A percentile compares a stretch with the other conserved stretches of the same genome.
phyloP scores from a whole-genome alignment of 2,888 invertebrate genomes.

The Zelleria hepariella region DNA sequence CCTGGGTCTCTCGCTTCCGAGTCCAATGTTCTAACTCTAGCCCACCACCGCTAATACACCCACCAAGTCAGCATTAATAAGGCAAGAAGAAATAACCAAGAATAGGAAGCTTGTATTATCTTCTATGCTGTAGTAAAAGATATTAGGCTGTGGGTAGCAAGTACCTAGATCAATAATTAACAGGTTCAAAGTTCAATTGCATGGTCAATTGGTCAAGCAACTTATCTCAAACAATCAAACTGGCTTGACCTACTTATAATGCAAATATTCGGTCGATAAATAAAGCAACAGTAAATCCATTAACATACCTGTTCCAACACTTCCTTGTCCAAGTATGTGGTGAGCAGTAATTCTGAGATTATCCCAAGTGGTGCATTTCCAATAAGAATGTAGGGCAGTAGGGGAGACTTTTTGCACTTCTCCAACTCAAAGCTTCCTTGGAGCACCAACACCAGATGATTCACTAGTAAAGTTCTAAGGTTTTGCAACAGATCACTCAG shows the following conservation, averaged over 20 bases:
- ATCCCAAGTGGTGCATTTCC: constrained; percentile 83
- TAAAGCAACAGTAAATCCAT: background rate
- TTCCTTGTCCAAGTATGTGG: constrained; percentile 73
- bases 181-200: background rate
- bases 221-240: background rate
- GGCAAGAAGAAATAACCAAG: too few relatives aligned
- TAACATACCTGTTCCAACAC: constrained; percentile 66
- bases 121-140: too few relatives aligned
- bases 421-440: constrained; percentile 69
- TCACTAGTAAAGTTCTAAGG: constrained; percentile 67
- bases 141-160: background rate
- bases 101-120: too few relatives aligned
- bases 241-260: background rate
- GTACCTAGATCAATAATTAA: background rate
- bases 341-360: constrained; percentile 76
- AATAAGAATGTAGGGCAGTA: constrained; percentile 78
- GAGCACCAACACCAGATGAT: constrained; percentile 72
- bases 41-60: too few relatives aligned
- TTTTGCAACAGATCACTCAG: constrained; percentile 76
- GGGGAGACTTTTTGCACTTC: constrained; percentile 70
- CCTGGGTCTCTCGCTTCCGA: too few relatives aligned
- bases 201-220: background rate
- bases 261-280: background rate
- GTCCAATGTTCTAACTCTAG: too few relatives aligned
- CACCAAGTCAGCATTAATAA: too few relatives aligned